Base-by-base conservation (phyloP, 1,140 invertebrate species). In the Drosophila quadrilineata region DNA sequence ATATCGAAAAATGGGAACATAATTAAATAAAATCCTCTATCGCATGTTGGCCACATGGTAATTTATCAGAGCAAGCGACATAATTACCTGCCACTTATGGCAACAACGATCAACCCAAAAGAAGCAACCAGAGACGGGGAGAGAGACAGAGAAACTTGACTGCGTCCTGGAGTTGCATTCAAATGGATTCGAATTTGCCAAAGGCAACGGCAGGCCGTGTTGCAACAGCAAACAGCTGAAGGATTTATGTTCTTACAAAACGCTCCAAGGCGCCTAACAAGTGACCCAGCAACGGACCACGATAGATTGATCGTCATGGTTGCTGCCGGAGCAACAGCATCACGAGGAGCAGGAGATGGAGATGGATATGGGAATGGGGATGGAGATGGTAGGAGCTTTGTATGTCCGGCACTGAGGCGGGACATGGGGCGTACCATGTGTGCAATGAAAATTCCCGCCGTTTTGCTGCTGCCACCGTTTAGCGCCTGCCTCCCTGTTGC, bases 11-110 rank as follows among this genome's bases (percentile, higher is more conserved):
- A n/a, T n/a, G n/a, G n/a, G n/a, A n/a, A n/a, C n/a, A n/a, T n/a
- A n/a, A n/a, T n/a, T n/a, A n/a, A n/a, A n/a, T n/a, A n/a, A n/a
- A n/a, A n/a, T n/a, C n/a, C n/a, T n/a, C n/a, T n/a, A n/a, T n/a
- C n/a, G n/a, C n/a, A n/a, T 65, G 74, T 73, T 84, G 77, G 85
- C 79, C 71, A 79, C 79, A 85, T 87, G 77, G 86, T 88, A 88
- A 88, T 88, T 88, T 88, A 88, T 88, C 86, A 88, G 73, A n/a
- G 73, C 54, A 72, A 80, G 79, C 77, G 86, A 88, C 86, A 88
- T 88, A 88, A 88, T 88, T 88, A 88, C 86, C 86, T 88, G 86
- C 86, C 86, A 84, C 86, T 88, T 88, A 77, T 79, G 76, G 80
- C 77, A 75, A 87, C 77, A 77, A 63, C 50, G 50, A 36, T 40